Base-by-base conservation (phyloP, 37 sponge, comb jelly and placozoan species). In the Cladorhizidae sp. region DNA sequence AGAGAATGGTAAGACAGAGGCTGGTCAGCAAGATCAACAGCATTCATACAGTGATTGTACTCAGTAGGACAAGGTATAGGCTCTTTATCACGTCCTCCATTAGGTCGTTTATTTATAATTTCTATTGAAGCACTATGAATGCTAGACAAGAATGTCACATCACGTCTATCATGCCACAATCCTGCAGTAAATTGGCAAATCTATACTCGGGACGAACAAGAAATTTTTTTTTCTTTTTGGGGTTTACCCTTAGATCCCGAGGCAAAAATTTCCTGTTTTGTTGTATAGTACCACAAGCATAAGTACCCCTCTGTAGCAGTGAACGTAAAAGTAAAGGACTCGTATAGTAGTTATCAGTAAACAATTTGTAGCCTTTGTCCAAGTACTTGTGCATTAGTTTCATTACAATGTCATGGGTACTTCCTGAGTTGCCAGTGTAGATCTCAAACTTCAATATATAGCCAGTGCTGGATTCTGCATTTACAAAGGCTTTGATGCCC, bases 21-120 rank as follows among this genome's bases (percentile, higher is more conserved):
- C 42, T 84, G 84, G 56, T 84, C 84, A 2, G 59, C 67, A 8
- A 67, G 1, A 36, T 84, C 84, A 40, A 84, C 84, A 2, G 77
- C 84, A 37, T 59, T 59, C 84, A 84, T 84, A 51, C 21, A 54
- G 9, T n/a, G 25, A 64, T 84, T 84, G 38, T 84, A 84, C 11
- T 75, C 29, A 31, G 57, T 35, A 32, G 84, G 84, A 22, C 77
- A 76, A 32, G 75, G 72, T 28, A 83, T 74, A 2, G 41, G 31
- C 42, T 40, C 55, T 57, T 74, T 74, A 0, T 74, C 75, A 9
- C 49, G 42, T 29, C 57, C 1, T 26, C 75, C 75, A 55, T 74
- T 74, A 52, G 75, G 57, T 1, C 75, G 52, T n/a, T n/a, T n/a
- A n/a, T n/a, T n/a, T n/a, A n/a, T 57, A 40, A 6, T 1, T 1